These are phyloP conservation scores for Mesocentrotus franciscanus DNA, from an alignment of 53 echinoderm and acorn worm species.

Conservation along the genomic window DNA sequence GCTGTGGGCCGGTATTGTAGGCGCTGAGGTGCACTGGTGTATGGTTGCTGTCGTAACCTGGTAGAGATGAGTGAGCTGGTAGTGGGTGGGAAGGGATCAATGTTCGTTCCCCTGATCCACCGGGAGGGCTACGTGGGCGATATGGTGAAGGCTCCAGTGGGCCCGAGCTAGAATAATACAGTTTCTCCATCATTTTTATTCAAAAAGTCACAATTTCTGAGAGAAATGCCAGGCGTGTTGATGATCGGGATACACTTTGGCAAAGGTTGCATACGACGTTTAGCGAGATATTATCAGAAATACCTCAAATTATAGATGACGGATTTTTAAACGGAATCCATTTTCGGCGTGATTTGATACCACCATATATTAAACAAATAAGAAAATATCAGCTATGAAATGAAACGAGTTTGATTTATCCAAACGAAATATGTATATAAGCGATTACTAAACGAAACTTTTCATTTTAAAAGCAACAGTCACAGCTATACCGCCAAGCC, in stretches of 20 bases:
- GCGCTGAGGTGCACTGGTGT: slow-evolving; percentile 57
- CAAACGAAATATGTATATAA: background rate
- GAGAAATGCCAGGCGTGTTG: background rate
- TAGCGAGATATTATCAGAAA: background rate
- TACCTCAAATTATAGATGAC: background rate
- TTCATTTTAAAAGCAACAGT: background rate
- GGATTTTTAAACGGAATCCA: background rate
- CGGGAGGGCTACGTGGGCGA: slow-evolving; percentile 57
- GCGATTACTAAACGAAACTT: background rate
- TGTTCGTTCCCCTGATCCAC: slow-evolving; percentile 48
- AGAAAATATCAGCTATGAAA: background rate
- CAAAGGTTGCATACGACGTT: background rate
- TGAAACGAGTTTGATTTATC: background rate
- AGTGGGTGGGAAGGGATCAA: slow-evolving; percentile 47
- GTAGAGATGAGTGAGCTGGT: slow-evolving; percentile 4
- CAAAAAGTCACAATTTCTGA: background rate
- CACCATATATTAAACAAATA: background rate
- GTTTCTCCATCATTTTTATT: slow-evolving; percentile 53
- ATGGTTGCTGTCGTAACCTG: slow-evolving; percentile 56
- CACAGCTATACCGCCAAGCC: background rate
- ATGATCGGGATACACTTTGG: background rate
- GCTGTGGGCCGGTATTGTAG: slow-evolving; percentile 60
- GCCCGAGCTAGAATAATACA: slow-evolving; percentile 42
- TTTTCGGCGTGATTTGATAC: background rate
- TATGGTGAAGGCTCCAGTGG: slow-evolving; percentile 44